Evolutionary conservation across 1,140 invertebrate genomes (phyloP), one percentile per base, ranked within the genome.

Genomic region (Apis laboriosa): DNA sequence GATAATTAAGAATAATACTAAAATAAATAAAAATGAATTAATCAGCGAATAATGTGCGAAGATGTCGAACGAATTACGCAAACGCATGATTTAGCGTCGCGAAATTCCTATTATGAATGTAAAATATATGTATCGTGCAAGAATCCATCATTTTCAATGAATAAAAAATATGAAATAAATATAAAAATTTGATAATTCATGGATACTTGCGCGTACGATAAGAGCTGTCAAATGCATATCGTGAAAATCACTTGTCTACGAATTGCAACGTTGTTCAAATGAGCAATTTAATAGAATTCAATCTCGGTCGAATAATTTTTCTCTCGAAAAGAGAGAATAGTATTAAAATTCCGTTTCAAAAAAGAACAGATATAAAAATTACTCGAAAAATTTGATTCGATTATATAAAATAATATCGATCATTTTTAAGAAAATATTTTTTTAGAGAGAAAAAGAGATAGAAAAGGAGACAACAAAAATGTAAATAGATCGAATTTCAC

Each of bases 11-110:
- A 76, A 85, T 90, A 89, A 86, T 88, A 82, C 85, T 92, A 92
- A 24, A 92, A 92, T 92, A 91, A 92, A 91, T 85, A 90, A 86
- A 83, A 82, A 87, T 81, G 86, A 87, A 80, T 86, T 83, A 80
- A 84, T 34, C 85, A 77, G 86, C 84, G 90, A 89, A 83, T 77
- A 86, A 51, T 67, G 84, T 85, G 79, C 82, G 75, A 87, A 85
- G 77, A 77, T 86, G 83, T 84, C 77, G 61, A 51, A 66, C 66
- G 58, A 70, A 43, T 77, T 60, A 66, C 24, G 51, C 19, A 11
- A 66, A 34, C 61, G 49, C 12, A 76, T 24, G 55, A 70, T 60
- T 7, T 28, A 24, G 12, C 17, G 64, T 64, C 61, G 24, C 11
- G 79, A 58, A 34, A 75, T 74, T 74, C 70, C 19, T 55, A 34